phyloP scores from a whole-genome alignment of 2,113 vertebrate species.

The Rhinopithecus roxellana region DNA sequence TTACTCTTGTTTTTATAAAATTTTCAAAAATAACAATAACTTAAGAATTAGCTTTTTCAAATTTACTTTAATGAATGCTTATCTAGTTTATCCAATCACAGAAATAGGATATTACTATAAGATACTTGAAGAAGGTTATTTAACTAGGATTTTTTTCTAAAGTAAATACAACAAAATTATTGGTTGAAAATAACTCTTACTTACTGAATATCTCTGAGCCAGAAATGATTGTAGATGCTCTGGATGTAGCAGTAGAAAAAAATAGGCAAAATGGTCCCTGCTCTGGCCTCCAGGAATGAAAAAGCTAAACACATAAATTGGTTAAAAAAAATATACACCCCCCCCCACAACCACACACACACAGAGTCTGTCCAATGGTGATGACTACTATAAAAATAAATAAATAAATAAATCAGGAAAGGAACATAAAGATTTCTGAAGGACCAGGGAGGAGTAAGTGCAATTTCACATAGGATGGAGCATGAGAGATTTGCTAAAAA shows the following conservation, averaged over 20 bases:
- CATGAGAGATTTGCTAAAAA: not conserved
- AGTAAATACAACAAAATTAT: not conserved
- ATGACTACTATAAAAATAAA: not conserved
- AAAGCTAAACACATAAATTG: not conserved
- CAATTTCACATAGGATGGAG: too few relatives aligned
- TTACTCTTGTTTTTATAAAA: not conserved
- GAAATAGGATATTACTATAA: not conserved
- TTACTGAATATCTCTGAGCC: not conserved
- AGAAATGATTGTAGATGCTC: not conserved
- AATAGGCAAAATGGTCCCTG: not conserved
- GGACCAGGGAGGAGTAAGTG: accelerated
- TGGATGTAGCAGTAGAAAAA: not conserved
- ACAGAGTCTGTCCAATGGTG: not conserved
- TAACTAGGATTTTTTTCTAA: not conserved
- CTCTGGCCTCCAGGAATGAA: not conserved
- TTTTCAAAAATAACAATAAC: not conserved
- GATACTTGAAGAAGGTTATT: not conserved
- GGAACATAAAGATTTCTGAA: not conserved
- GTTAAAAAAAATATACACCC: not conserved
- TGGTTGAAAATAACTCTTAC: not conserved
- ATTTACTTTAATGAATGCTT: not conserved
- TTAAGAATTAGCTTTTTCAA: not conserved
- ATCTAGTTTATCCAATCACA: not conserved
- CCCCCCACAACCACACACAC: too few relatives aligned
- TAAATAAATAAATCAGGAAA: not conserved